These are phyloP conservation scores for Periplaneta americana DNA, from an alignment of 1,140 invertebrate genomes.

Conservation along the genomic window DNA sequence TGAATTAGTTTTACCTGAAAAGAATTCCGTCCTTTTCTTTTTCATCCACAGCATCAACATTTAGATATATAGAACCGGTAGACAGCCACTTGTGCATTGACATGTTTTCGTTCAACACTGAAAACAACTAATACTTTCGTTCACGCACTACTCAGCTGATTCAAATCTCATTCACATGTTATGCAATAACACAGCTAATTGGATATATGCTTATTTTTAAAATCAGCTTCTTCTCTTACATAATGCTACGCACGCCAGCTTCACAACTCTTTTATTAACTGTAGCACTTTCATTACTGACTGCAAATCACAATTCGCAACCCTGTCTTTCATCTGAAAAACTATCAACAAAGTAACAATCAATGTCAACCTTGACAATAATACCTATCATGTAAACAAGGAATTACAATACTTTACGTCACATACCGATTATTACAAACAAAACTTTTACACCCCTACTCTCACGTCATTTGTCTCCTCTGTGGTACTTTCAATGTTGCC, in stretches of 20 bases:
- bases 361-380: background rate
- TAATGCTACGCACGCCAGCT: background rate
- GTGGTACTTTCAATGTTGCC: too few relatives aligned
- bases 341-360: too few relatives aligned
- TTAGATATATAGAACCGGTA: conserved; percentile 13
- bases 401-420: too few relatives aligned
- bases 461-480: too few relatives aligned
- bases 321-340: background rate
- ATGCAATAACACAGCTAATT: background rate
- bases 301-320: background rate
- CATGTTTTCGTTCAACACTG: background rate
- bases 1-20: background rate
- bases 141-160: background rate
- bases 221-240: background rate
- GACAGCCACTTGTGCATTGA: conserved; percentile 10
- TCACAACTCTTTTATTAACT: too few relatives aligned
- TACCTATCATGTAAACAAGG: too few relatives aligned
- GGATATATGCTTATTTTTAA: background rate
- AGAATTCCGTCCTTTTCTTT: background rate
- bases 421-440: too few relatives aligned
- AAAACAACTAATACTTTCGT: background rate
- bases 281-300: too few relatives aligned
- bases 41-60: conserved; percentile 12
- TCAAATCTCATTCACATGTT: background rate
- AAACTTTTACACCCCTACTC: too few relatives aligned